These are phyloP conservation scores for Drosophila ogumai DNA, from an alignment of 1,140 invertebrate species.

Conservation along the genomic window DNA sequence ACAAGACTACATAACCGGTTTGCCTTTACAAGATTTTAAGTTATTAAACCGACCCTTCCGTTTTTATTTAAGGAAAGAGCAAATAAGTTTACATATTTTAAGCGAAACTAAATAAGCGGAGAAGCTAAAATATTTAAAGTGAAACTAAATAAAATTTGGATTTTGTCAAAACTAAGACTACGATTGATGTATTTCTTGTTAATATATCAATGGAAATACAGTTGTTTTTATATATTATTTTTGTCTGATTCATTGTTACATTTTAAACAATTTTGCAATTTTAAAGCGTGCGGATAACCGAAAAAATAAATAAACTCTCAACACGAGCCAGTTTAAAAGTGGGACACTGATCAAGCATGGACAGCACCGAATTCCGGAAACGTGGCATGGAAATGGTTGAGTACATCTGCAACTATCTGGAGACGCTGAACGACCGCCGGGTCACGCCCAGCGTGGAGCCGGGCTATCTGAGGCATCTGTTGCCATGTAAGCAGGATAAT, in stretches of 20 bases:
- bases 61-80: too few species aligned
- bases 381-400: constrained; percentile 98
- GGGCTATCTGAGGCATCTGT: constrained; percentile 93
- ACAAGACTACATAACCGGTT: too few species aligned
- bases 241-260: constrained; percentile 35
- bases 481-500: constrained; percentile 87
- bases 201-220: background rate
- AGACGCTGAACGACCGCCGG: constrained; percentile 91
- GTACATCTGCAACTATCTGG: constrained; percentile 98
- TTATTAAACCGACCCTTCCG: too few species aligned
- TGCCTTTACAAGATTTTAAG: too few species aligned
- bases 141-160: too few species aligned
- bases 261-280: background rate
- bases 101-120: too few species aligned
- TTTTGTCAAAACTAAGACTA: too few species aligned
- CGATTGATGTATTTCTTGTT: background rate
- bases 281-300: constrained; percentile 10
- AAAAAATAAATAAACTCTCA: constrained; percentile 20
- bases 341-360: constrained; percentile 87
- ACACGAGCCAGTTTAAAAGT: constrained; percentile 25
- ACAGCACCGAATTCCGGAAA: constrained; percentile 94
- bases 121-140: too few species aligned
- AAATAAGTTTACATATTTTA: too few species aligned
- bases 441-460: constrained; percentile 96
- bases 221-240: background rate